phyloP scores from a whole-genome alignment of 2,113 vertebrate genomes.

The Atherinomorus stipes region DNA sequence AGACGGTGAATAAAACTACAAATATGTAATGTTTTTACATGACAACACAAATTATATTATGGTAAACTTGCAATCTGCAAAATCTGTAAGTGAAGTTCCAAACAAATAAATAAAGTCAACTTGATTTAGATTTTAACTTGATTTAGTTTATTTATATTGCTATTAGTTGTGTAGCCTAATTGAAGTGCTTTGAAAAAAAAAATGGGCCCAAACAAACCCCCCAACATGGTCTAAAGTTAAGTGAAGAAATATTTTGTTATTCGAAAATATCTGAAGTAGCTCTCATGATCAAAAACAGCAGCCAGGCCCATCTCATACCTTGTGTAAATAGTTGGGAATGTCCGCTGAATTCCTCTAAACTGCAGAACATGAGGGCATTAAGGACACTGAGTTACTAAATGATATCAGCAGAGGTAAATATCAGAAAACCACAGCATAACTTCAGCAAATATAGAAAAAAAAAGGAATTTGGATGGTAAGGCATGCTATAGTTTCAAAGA shows the following conservation, averaged over 20 bases:
- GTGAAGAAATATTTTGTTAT: background rate
- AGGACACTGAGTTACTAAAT: background rate
- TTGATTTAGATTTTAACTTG: no score
- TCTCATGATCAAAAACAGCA: background rate
- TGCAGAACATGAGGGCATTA: background rate
- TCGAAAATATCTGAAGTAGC: background rate
- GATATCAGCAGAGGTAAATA: background rate
- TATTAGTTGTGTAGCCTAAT: background rate
- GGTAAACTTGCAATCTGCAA: no score
- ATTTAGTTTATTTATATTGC: background rate
- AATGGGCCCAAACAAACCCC: background rate
- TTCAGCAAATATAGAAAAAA: background rate
- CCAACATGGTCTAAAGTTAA: background rate
- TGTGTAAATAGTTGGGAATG: background rate
- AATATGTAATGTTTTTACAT: no score
- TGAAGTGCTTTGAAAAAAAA: background rate
- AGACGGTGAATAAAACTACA: background rate
- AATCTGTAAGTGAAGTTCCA: no score
- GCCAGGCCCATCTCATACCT: background rate
- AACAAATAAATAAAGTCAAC: no score
- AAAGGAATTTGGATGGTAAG: no score
- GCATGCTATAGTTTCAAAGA: no score
- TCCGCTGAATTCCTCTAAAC: background rate
- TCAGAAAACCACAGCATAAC: background rate
- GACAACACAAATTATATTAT: no score